phyloP scores from a whole-genome alignment of 2,113 vertebrate genomes.

The Nyctereutes procyonoides region DNA sequence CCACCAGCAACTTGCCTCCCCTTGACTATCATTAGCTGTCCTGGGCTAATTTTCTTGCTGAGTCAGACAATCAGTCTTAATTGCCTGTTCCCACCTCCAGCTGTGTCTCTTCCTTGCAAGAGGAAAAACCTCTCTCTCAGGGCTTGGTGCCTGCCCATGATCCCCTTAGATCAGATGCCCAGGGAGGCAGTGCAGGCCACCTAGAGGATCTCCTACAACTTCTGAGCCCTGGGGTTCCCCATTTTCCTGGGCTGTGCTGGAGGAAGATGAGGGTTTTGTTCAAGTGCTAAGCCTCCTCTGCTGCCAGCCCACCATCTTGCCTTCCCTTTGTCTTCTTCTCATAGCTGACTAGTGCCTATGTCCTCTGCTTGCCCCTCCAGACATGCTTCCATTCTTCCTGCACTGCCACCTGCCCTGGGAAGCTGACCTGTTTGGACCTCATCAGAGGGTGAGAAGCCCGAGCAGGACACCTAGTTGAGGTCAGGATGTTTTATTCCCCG shows the following conservation, averaged over 20 bases:
- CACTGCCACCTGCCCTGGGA: not conserved
- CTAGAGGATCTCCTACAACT: not conserved
- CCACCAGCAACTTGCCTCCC: not conserved
- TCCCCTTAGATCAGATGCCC: not conserved
- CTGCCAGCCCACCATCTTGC: not conserved
- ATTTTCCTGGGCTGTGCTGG: not conserved
- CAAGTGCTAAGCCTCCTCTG: not conserved
- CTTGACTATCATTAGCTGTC: constrained; percentile 38
- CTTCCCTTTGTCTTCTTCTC: not conserved
- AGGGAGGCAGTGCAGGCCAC: not conserved
- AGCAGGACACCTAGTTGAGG: not conserved
- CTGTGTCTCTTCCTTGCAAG: constrained; percentile 2
- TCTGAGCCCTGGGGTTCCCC: not conserved
- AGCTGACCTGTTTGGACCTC: not conserved
- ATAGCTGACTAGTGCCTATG: not conserved
- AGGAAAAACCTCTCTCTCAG: not conserved
- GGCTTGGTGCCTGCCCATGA: not conserved
- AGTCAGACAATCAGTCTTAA: constrained; percentile 72
- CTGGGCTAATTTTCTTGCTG: constrained; percentile 69
- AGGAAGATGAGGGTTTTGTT: not conserved
- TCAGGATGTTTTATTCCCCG: not conserved
- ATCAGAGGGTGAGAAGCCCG: not conserved
- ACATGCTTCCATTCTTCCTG: not conserved
- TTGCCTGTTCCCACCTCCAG: constrained; percentile 68
- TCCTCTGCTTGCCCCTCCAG: not conserved